Percentiles rank a stretch among this genome's conserved stretches.
Evolutionary conservation across 2,888 invertebrate species (phyloP).

Genomic region (Rhorus exstirpatorius): DNA sequence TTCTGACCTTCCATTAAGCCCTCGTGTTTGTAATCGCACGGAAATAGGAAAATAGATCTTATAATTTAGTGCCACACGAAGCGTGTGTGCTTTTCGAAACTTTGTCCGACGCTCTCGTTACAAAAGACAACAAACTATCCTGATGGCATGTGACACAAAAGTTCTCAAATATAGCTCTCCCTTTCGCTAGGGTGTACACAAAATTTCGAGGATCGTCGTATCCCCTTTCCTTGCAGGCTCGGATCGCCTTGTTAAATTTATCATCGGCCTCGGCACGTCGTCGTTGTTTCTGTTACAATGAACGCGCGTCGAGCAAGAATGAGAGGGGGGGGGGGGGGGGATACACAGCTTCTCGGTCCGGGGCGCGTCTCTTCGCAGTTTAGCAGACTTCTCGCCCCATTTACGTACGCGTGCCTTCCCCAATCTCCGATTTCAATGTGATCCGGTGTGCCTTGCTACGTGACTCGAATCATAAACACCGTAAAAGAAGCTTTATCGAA

Average conservation of each 20-base stretch:
- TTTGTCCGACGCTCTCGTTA: not conserved
- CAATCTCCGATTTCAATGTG: slow-evolving; percentile 84
- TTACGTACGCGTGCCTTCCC: slow-evolving; percentile 76
- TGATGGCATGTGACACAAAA: not conserved
- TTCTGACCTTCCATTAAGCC: too few relatives aligned
- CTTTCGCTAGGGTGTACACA: not conserved
- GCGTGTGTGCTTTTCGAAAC: not conserved
- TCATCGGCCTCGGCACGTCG: slow-evolving; percentile 30
- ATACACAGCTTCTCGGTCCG: not conserved
- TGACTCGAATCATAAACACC: slow-evolving; percentile 84
- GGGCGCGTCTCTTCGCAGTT: slow-evolving; percentile 74
- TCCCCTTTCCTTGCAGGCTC: not conserved
- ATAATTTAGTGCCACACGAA: not conserved
- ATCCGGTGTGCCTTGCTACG: slow-evolving; percentile 79
- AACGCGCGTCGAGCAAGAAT: slow-evolving; percentile 12
- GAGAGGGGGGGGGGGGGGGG: slow-evolving; percentile 1
- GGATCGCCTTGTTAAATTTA: slow-evolving; percentile 41
- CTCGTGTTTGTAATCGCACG: too few relatives aligned
- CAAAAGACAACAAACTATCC: slow-evolving; percentile 8
- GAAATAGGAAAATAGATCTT: not conserved
- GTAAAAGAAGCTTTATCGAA: slow-evolving; percentile 75
- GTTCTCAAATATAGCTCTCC: slow-evolving; percentile 4
- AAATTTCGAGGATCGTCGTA: not conserved
- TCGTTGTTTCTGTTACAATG: slow-evolving; percentile 47
- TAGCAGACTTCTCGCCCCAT: slow-evolving; percentile 77